Base-by-base conservation (phyloP, 2,888 invertebrate genomes). In the Himalopsyche tibetana region DNA sequence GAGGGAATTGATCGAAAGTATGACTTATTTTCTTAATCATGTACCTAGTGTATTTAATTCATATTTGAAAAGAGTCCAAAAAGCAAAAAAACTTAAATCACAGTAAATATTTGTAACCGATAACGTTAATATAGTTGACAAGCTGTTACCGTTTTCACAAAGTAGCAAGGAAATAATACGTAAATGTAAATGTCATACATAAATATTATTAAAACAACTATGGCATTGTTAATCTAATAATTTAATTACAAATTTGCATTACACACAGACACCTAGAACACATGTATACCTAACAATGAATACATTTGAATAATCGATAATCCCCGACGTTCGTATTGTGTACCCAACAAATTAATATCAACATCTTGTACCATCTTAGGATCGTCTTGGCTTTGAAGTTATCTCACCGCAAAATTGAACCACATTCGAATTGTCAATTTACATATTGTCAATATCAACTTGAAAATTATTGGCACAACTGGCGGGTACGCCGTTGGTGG, bases 381-480 rank as follows among this genome's bases (percentile, higher is more conserved):
- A 63, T 6, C 63, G 19, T 63, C 63, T 63, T 63, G 28, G 63
- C 19, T 63, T 28, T 19, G 63, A 63, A 63, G 28, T 63, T 63
- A 63, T 63, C 63, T 63, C 19, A 63, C 63, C 63, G 28, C 63
- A 19, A 8, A 63, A 63, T 63, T 38, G 79, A 56, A 55, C 82
- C 82, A 45, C 82, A 84, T 88, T 88, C 86, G 86, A 88, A 88
- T 85, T 86, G 87, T 82, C 87, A 86, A 88, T 88, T 88, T 88
- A 88, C 87, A 88, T 88, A 88, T 88, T 88, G 86, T 88, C 86
- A 88, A 88, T 88, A 86, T 86, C 69, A 84, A 80, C 51, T 83
- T 38, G 84, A 83, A 86, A 85, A 83, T 87, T 87, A 87, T 85
- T 63, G 79, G 82, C 45, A 69, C 11, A 63, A 81, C 80, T 84